Conservation (phyloP, 2,113 vertebrate genomes). For the Pelecanoides urinatrix region DNA sequence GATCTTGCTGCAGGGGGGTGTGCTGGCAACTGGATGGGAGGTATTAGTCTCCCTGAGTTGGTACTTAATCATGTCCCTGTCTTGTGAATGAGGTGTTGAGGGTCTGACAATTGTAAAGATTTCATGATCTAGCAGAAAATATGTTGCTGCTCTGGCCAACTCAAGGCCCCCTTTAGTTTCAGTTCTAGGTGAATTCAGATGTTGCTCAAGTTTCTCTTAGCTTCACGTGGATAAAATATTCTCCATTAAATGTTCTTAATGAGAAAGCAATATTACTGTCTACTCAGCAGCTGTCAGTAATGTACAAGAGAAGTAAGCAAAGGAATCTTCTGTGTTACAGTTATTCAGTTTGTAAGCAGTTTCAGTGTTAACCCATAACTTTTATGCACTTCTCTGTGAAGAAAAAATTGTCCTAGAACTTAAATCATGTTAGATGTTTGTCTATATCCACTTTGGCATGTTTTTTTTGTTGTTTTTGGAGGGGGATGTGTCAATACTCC, state of each 20-base stretch:
- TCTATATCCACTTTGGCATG: background rate
- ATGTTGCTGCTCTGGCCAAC: background rate
- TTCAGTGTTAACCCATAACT: background rate
- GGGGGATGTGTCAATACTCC: background rate
- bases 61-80: background rate
- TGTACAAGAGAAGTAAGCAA: background rate
- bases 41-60: background rate
- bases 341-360: background rate
- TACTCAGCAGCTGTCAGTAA: background rate
- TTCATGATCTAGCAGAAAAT: conserved; percentile 24
- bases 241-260: background rate
- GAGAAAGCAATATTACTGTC: background rate
- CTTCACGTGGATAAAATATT: background rate
- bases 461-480: no score
- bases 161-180: background rate
- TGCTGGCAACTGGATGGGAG: background rate
- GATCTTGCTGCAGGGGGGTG: background rate
- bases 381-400: background rate
- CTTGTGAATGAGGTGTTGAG: conserved; percentile 14
- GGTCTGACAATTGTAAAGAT: conserved; percentile 15
- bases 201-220: background rate
- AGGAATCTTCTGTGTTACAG: background rate
- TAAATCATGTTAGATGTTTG: background rate
- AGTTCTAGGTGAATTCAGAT: background rate
- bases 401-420: background rate